Evolutionary conservation across 2,888 invertebrate species (phyloP).

Genomic region (Andrena marginata): DNA sequence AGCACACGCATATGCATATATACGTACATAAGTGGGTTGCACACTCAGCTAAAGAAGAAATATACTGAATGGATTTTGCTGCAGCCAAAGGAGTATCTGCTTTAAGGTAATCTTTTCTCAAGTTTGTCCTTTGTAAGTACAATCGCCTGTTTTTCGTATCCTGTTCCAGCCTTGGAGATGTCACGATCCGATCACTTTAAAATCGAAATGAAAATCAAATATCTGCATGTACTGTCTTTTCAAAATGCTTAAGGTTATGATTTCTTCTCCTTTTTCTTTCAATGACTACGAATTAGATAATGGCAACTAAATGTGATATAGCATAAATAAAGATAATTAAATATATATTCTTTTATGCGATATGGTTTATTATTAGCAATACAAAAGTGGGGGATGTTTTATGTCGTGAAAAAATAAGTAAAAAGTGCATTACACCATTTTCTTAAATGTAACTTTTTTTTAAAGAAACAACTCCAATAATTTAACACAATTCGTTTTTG

Average conservation of each 20-base stretch:
- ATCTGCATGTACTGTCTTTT: not conserved
- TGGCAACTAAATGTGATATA: too few species aligned
- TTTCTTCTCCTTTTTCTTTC: not conserved
- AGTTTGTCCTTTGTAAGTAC: slow-evolving; percentile 14
- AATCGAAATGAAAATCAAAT: not conserved
- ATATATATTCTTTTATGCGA: too few species aligned
- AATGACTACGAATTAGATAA: too few species aligned
- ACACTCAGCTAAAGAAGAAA: not conserved
- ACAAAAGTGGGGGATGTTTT: not conserved
- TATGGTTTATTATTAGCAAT: not conserved
- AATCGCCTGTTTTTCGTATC: slow-evolving; percentile 2
- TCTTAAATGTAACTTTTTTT: not conserved
- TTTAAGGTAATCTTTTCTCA: slow-evolving; percentile 39
- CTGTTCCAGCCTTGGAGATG: too few species aligned
- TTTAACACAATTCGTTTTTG: not conserved
- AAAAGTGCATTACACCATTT: not conserved
- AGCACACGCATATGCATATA: not conserved
- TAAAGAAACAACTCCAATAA: slow-evolving; percentile 1
- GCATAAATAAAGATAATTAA: too few species aligned
- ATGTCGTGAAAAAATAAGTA: not conserved
- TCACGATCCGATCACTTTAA: not conserved
- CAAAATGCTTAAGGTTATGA: not conserved
- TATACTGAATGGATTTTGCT: slow-evolving; percentile 3
- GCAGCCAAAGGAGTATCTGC: slow-evolving; percentile 22
- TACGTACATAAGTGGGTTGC: not conserved